Evolutionary conservation across 2,113 vertebrate species (phyloP).

Genomic region (Melanocharis versteri): DNA sequence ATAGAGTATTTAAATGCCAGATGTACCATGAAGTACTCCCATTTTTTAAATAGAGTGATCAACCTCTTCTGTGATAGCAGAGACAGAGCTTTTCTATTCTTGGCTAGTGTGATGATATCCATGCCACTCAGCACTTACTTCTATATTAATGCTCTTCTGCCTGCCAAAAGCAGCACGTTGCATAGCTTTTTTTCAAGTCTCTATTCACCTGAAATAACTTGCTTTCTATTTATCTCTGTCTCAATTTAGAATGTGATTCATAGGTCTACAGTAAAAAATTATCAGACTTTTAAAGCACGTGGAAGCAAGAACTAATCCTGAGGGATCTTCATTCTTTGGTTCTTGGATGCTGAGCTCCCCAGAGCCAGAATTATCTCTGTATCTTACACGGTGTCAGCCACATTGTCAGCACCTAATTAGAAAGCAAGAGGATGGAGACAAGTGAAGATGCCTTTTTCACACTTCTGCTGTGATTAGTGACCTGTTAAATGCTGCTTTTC

Average conservation of each 20-base stretch:
- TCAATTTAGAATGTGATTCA: conserved; percentile 49
- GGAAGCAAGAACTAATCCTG: background rate
- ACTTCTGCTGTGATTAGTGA: background rate
- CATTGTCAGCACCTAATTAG: conserved; percentile 18
- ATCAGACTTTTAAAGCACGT: background rate
- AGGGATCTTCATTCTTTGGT: background rate
- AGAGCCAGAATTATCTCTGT: background rate
- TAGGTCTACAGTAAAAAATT: conserved; percentile 31
- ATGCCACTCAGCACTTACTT: conserved; percentile 37
- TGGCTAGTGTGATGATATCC: conserved; percentile 30
- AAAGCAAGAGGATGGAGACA: background rate
- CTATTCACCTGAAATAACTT: conserved; percentile 59
- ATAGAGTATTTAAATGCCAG: background rate
- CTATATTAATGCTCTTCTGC: conserved; percentile 46
- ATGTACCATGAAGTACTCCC: conserved; percentile 21
- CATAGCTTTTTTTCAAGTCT: conserved; percentile 1
- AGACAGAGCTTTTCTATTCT: conserved; percentile 48
- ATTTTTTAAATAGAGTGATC: background rate
- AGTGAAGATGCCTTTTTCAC: background rate
- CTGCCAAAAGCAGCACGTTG: conserved; percentile 26
- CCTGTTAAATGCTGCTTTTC: background rate
- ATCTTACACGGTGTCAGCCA: background rate
- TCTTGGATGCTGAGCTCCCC: background rate
- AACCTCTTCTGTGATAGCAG: conserved; percentile 16
- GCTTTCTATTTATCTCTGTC: conserved; percentile 56